phyloP scores from a whole-genome alignment of 1,140 invertebrate genomes.

The Magallana ariakensis region DNA sequence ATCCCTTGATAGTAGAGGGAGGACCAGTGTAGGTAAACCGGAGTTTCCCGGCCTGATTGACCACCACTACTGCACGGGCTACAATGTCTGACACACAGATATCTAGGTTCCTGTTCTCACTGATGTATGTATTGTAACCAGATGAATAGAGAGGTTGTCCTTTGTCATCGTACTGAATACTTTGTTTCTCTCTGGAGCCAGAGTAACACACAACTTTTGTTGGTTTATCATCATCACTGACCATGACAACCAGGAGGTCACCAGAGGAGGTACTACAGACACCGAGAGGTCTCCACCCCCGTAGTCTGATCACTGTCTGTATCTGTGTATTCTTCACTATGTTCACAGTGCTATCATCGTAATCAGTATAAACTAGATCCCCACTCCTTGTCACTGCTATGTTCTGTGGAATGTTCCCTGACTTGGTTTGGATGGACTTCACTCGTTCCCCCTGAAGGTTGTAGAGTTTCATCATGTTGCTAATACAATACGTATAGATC shows the following conservation, averaged over 20 bases:
- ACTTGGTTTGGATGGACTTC: background rate
- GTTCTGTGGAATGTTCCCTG: background rate
- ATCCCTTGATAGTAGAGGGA: too few relatives aligned
- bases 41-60: too few relatives aligned
- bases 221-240: background rate
- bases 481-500: background rate
- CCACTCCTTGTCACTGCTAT: background rate
- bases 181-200: background rate
- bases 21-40: too few relatives aligned
- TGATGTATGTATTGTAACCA: background rate
- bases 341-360: background rate
- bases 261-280: conserved; percentile 1
- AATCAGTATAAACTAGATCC: background rate
- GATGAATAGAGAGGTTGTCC: background rate
- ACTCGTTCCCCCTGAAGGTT: background rate
- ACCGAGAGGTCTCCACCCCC: background rate
- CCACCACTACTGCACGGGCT: too few relatives aligned
- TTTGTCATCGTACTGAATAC: background rate
- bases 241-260: background rate
- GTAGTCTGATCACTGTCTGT: background rate
- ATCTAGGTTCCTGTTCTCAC: background rate
- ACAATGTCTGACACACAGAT: too few relatives aligned
- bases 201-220: conserved; percentile 1
- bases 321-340: background rate
- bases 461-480: background rate